These are phyloP conservation scores for Margaritifera margaritifera DNA, from an alignment of 2,888 invertebrate species.

Conservation along the genomic window DNA sequence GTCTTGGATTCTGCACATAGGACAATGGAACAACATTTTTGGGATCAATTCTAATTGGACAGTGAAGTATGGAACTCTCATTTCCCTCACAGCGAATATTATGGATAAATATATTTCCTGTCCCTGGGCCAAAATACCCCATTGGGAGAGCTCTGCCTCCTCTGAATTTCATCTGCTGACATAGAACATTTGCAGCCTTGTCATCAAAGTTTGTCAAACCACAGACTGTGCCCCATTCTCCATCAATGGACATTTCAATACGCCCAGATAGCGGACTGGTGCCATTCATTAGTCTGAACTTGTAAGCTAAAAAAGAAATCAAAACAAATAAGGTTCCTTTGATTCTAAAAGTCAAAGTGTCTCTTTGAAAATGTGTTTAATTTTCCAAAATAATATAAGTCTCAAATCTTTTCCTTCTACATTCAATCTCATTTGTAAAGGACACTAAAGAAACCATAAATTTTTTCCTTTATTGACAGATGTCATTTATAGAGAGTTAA, in stretches of 20 bases:
- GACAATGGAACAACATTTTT: slow-evolving; percentile 22
- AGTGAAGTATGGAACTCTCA: slow-evolving; percentile 54
- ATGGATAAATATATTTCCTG: slow-evolving; percentile 66
- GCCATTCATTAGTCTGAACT: slow-evolving; percentile 35
- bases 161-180: slow-evolving; percentile 51
- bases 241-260: slow-evolving; percentile 82
- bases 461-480: no score
- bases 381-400: no score
- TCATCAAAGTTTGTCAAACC: slow-evolving; percentile 81
- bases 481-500: no score
- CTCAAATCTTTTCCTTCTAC: no score
- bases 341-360: no score
- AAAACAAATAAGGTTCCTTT: background rate
- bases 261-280: slow-evolving; percentile 42
- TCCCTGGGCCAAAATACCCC: slow-evolving; percentile 53
- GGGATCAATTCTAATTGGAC: slow-evolving; percentile 49
- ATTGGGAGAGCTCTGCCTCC: slow-evolving; percentile 49
- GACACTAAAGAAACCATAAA: no score
- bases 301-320: slow-evolving; percentile 27
- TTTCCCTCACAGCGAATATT: slow-evolving; percentile 57
- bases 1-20: no score
- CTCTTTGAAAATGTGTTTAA: no score
- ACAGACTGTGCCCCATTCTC: slow-evolving; percentile 83
- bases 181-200: slow-evolving; percentile 78
- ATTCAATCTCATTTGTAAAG: no score